Evolutionary conservation across 2,113 vertebrate species (phyloP).

Genomic region (Scartelaos histophorus): DNA sequence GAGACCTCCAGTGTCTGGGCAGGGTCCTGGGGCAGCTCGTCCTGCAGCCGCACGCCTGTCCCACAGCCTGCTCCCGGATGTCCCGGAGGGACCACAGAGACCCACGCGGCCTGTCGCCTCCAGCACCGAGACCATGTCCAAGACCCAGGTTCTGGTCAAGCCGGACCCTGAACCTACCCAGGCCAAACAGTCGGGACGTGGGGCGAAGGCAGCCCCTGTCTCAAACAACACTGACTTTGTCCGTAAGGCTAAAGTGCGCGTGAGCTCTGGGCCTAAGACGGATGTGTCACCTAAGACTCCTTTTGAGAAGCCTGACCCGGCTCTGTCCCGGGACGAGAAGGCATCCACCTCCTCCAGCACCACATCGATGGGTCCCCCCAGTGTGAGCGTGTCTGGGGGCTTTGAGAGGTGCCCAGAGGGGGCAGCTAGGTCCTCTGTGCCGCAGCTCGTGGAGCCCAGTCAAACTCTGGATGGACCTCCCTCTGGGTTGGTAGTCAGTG

Average conservation of each 20-base stretch:
- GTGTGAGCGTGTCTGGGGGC: constrained; percentile 35
- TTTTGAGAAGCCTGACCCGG: constrained; percentile 43
- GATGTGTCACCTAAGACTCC: constrained; percentile 43
- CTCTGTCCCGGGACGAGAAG: constrained; percentile 62
- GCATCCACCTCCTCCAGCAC: constrained; percentile 63
- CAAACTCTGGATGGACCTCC: constrained; percentile 58
- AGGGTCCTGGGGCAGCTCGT: constrained; percentile 38
- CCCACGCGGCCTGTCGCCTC: constrained; percentile 86
- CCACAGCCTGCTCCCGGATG: constrained; percentile 81
- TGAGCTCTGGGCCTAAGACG: constrained; percentile 75
- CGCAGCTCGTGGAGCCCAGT: constrained; percentile 64
- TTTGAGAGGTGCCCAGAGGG: constrained; percentile 79
- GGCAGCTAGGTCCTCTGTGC: constrained; percentile 51
- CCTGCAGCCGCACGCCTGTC: constrained; percentile 77
- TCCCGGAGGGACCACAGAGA: constrained; percentile 86
- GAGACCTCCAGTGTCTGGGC: constrained; percentile 67
- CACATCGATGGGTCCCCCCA: constrained; percentile 34
- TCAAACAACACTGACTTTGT: constrained; percentile 90
- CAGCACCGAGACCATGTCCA: constrained; percentile 89
- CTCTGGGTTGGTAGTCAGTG: constrained; percentile 74
- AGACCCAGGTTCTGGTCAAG: constrained; percentile 82
- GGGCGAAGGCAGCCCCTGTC: constrained; percentile 35
- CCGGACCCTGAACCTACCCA: constrained; percentile 66
- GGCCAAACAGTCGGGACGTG: constrained; percentile 38
- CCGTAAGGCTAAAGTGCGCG: constrained; percentile 93